These are phyloP conservation scores for Erinaceus europaeus DNA, from an alignment of 2,113 vertebrate species.

Conservation along the genomic window DNA sequence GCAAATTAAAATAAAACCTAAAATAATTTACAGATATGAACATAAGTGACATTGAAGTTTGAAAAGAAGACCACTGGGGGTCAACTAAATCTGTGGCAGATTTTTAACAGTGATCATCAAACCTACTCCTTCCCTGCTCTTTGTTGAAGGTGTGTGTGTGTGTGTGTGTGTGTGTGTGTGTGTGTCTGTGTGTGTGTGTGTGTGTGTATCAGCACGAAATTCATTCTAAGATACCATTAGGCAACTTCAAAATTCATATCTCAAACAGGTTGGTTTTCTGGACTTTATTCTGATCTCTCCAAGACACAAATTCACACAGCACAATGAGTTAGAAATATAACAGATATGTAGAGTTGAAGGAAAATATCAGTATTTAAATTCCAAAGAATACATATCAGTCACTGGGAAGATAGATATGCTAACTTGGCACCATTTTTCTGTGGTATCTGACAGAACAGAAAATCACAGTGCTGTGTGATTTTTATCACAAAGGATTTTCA, in stretches of 20 bases:
- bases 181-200: not conserved
- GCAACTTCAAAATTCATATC: conserved; percentile 37
- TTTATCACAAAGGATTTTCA: conserved; percentile 82
- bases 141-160: not conserved
- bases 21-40: conserved; percentile 25
- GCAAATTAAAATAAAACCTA: not conserved
- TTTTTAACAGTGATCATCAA: not conserved
- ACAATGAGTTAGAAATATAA: conserved; percentile 70
- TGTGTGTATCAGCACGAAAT: not conserved
- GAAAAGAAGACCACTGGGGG: conserved; percentile 3
- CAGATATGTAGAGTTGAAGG: conserved; percentile 67
- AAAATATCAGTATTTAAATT: conserved; percentile 76
- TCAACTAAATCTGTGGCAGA: not conserved
- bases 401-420: conserved; percentile 66
- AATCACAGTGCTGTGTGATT: conserved; percentile 73
- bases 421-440: conserved; percentile 76
- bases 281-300: conserved; percentile 42
- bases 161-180: not conserved
- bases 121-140: not conserved
- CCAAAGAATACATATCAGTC: conserved; percentile 74
- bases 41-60: not conserved
- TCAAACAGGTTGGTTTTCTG: not conserved
- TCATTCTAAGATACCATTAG: not conserved
- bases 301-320: conserved; percentile 46
- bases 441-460: conserved; percentile 77